phyloP scores from a whole-genome alignment of 35 echinoderm and acorn worm species.

The Amphiura filiformis region DNA sequence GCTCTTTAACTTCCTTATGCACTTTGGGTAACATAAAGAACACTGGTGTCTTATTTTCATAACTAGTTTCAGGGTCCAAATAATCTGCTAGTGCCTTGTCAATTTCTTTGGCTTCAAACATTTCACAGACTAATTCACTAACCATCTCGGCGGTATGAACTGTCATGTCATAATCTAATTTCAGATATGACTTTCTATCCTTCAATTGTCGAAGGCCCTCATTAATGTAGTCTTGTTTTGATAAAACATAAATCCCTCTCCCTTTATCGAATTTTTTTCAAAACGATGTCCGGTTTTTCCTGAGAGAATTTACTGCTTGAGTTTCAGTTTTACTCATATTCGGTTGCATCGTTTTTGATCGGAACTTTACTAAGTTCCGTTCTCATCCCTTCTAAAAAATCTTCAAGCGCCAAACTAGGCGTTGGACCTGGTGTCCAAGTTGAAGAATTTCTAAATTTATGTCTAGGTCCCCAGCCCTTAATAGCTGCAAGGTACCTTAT shows the following conservation, averaged over 20 bases:
- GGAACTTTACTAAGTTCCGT: background rate
- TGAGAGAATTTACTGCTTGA: background rate
- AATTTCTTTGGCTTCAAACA: background rate
- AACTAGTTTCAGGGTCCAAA: background rate
- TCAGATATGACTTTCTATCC: background rate
- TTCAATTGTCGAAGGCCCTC: background rate
- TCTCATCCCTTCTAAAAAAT: background rate
- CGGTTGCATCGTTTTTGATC: background rate
- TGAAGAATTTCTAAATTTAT: background rate
- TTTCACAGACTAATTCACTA: background rate
- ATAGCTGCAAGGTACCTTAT: background rate
- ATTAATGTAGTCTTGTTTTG: background rate
- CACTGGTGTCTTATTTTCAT: background rate
- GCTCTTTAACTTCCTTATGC: background rate
- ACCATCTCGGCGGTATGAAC: background rate
- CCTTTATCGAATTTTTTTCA: conserved; percentile 5
- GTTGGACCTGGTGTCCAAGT: conserved; percentile 15
- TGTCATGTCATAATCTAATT: background rate
- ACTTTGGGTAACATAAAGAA: background rate
- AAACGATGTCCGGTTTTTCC: background rate
- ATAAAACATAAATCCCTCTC: conserved; percentile 8
- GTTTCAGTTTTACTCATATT: background rate
- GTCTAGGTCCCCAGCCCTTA: background rate
- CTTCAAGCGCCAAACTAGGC: background rate
- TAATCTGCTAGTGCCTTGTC: background rate